Conservation (phyloP, 2,888 invertebrate genomes). For the Apamea epomidion region DNA sequence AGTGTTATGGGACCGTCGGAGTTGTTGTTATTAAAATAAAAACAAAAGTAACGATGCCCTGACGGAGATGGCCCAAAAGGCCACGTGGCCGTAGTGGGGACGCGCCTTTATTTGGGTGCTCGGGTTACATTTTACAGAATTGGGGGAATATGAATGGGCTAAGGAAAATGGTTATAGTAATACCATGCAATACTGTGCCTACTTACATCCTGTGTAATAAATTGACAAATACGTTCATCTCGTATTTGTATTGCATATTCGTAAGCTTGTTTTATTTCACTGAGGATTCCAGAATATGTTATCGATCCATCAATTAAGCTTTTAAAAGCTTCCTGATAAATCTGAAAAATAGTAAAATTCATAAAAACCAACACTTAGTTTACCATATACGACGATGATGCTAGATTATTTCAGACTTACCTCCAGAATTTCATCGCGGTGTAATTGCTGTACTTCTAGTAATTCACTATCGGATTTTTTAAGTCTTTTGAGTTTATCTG, state of each 20-base stretch:
- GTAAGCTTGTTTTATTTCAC: conserved; percentile 82
- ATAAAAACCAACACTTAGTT: neutral
- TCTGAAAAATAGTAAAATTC: conserved; percentile 70
- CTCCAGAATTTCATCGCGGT: conserved; percentile 79
- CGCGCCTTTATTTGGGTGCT: neutral
- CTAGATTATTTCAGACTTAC: conserved; percentile 65
- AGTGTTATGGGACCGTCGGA: neutral
- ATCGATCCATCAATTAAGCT: conserved; percentile 77
- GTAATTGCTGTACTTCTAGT: conserved; percentile 78
- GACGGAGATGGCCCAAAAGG: neutral
- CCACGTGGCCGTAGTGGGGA: neutral
- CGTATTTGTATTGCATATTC: conserved; percentile 81
- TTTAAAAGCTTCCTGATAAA: conserved; percentile 82
- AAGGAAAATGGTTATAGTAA: neutral
- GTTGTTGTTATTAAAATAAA: neutral
- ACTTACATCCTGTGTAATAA: conserved; percentile 85
- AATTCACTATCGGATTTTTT: conserved; percentile 76
- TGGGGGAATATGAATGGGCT: neutral
- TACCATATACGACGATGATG: neutral
- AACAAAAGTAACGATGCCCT: neutral
- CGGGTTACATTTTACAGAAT: too few relatives aligned
- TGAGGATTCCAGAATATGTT: conserved; percentile 81
- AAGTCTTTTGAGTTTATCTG: conserved; percentile 74
- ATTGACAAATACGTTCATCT: conserved; percentile 83
- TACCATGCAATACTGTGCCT: neutral